A percentile compares a stretch with the other conserved stretches of the same genome.
Conservation (phyloP, 92 coral and sea anemone species). For the Pocillopora grandis region DNA sequence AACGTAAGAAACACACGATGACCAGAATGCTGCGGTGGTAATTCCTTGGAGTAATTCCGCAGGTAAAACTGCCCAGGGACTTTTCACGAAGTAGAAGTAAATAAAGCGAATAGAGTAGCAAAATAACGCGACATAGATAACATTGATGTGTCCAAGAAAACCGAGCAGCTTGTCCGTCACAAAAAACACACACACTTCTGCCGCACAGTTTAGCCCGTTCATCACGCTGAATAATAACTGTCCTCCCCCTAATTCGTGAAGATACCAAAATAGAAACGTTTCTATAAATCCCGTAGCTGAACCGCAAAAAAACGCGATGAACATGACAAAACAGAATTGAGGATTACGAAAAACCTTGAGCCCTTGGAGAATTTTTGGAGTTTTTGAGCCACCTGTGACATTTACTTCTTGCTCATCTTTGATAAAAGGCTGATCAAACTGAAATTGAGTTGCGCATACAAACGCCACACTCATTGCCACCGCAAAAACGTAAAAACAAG, state of each 20-base stretch:
- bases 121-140: conserved; percentile 78
- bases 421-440: conserved; percentile 49
- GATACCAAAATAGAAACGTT: conserved; percentile 94
- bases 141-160: conserved; percentile 76
- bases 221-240: conserved; percentile 88
- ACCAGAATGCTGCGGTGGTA: conserved; percentile 98
- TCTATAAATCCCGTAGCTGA: conserved; percentile 98
- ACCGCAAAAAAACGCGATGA: conserved; percentile 93
- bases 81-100: conserved; percentile 73
- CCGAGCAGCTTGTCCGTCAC: conserved; percentile 74
- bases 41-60: conserved; percentile 94
- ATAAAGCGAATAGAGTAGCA: conserved; percentile 82
- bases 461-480: conserved; percentile 80
- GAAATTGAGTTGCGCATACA: conserved; percentile 80
- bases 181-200: conserved; percentile 85
- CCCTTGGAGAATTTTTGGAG: conserved; percentile 41
- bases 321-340: conserved; percentile 82
- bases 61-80: conserved; percentile 95
- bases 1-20: conserved; percentile 93
- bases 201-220: conserved; percentile 85
- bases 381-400: background rate
- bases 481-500: conserved; percentile 86
- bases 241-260: conserved; percentile 92
- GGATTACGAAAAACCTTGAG: conserved; percentile 70
- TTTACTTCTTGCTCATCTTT: conserved; percentile 16